Conservation (phyloP, 2,113 vertebrate species). For the Tonatia bakeri region DNA sequence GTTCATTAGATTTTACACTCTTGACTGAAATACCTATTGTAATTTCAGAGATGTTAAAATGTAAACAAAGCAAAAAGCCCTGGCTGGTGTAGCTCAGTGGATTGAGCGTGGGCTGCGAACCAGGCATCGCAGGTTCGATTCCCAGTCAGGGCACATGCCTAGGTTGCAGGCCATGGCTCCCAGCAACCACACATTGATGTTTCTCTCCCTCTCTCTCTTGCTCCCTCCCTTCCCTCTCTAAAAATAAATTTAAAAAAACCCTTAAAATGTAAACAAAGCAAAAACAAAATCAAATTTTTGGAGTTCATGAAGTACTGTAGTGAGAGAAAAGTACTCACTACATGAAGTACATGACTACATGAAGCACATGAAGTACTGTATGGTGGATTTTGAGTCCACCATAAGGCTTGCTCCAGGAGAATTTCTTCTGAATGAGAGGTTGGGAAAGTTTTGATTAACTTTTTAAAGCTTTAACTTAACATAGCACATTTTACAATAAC, state of each 20-base stretch:
- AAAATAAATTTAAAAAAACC: no score
- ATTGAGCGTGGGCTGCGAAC: no score
- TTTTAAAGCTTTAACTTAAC: background rate
- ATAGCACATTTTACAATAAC: background rate
- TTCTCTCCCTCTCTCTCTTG: no score
- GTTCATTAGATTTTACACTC: background rate
- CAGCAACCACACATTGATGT: no score
- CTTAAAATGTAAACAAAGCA: background rate
- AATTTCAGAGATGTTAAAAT: slow-evolving; percentile 17
- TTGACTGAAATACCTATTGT: background rate
- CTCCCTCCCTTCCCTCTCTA: no score
- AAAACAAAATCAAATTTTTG: background rate
- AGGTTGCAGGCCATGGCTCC: no score
- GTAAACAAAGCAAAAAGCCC: background rate
- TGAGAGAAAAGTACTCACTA: no score
- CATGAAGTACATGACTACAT: no score
- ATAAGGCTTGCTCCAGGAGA: background rate
- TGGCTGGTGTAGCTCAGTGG: no score
- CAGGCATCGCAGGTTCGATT: no score
- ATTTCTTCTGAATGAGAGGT: slow-evolving; percentile 13
- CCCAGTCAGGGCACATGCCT: no score
- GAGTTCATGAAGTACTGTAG: background rate
- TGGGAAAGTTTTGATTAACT: background rate
- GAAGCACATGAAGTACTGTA: background rate
- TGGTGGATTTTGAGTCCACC: background rate